Base-by-base conservation (phyloP, 2,113 vertebrate species). In the Larimichthys crocea region DNA sequence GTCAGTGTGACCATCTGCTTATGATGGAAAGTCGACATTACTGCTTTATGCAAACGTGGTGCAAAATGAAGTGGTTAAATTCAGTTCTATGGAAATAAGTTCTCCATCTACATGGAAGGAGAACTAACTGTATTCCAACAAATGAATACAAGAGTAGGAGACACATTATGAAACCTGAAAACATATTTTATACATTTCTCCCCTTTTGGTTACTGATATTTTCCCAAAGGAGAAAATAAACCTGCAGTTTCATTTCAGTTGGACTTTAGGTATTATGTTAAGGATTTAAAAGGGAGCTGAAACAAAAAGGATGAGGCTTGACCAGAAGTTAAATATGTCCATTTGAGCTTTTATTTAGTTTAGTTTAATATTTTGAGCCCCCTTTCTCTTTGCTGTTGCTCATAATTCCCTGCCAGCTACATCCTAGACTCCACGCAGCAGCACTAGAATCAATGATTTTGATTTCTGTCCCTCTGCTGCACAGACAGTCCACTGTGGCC, bases 381-480 rank as follows among this genome's bases (percentile, higher is more conserved):
- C 66, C 44, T 57, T 35, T 75, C 20, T 78, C 75, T 77, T 46
- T 56, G 78, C 59, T 72, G 82, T 1, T 2, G 59, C 65, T 52
- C 67, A 59, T 79, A 76, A 86, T 83, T 85, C 40, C 49, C 79
- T 63, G 40, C 75, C 79, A 14, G 68, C 59, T 55, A 44, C 50
- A 24, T 49, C 24, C 69, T 75, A 71, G 14, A 66, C 22, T 71
- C 63, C 40, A 60, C 12, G n/a, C 56, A 69, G 65, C 11, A 15
- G 74, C 71, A 75, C 76, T 72, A 83, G 79, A 88, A 87, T 82
- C 80, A 90, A 90, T 86, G 69, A 63, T 61, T 60, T 82, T 88
- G 83, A 86, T 68, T 91, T 80, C 29, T 56, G 48, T 83, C 68
- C 46, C 56, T 82, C 50, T 74, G 62, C 66, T 63, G 52, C 75